Percentiles rank a stretch among this genome's conserved stretches.
phyloP scores from a whole-genome alignment of 2,888 invertebrate species.

The Eupithecia pulchellata region DNA sequence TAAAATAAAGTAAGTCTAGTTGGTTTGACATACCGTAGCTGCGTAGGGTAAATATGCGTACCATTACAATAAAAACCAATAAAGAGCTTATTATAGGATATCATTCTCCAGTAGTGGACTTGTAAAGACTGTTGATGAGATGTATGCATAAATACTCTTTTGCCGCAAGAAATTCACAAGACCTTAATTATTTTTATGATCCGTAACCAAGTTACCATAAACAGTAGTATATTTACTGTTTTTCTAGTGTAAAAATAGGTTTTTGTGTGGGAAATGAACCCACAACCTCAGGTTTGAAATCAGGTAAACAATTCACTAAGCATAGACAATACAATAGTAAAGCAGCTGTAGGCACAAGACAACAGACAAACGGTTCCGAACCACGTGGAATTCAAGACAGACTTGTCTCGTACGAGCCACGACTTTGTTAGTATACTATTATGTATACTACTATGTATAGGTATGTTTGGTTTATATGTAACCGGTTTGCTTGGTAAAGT shows the following conservation, averaged over 20 bases:
- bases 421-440: neutral
- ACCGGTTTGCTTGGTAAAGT: neutral
- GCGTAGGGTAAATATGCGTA: too few relatives aligned
- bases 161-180: too few relatives aligned
- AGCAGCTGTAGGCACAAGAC: neutral
- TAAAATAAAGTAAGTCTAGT: neutral
- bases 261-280: neutral
- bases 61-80: too few relatives aligned
- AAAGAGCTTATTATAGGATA: neutral
- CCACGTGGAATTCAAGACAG: conserved; percentile 6
- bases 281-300: neutral
- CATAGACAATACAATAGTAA: neutral
- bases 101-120: neutral
- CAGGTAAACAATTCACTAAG: neutral
- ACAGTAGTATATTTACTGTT: too few relatives aligned
- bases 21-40: too few relatives aligned
- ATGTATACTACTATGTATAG: too few relatives aligned
- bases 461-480: neutral
- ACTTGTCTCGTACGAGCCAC: neutral
- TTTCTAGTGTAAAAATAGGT: too few relatives aligned
- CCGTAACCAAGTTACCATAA: too few relatives aligned
- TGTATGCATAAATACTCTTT: too few relatives aligned
- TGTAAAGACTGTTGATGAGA: neutral
- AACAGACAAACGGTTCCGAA: neutral
- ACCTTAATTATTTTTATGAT: too few relatives aligned